Evolutionary conservation across 1,140 invertebrate genomes (phyloP), one percentile per base, ranked within the genome.

Genomic region (Eueides isabella): DNA sequence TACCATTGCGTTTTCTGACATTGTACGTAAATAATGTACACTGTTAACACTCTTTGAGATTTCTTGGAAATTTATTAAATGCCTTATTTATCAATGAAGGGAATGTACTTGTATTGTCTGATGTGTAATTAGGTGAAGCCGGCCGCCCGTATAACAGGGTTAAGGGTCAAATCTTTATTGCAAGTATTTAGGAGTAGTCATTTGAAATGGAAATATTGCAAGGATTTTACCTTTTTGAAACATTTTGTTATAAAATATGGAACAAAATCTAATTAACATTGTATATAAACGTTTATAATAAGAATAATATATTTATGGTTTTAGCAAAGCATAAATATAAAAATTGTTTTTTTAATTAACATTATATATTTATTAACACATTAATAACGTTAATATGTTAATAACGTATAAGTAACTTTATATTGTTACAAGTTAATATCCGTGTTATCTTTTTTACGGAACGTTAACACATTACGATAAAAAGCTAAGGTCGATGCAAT

Each of bases 101-200:
- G 48, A 38, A 38, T 38, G 35, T 55, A 55, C 48, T 55, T 55
- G 23, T 55, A 55, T 55, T 9, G 48, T 55, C 28, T 62, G 23
- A 61, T 19, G 62, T 33, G 38, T 28, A 67, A 72, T 72, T 72
- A 67, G 16, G 23, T 12, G 71, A 61, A 72, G 61, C 38, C 64
- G 61, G 30, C 16, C 64, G 19, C 26, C 38, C 14, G 38, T 65
- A 55, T 44, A 5, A 44, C 33, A 67, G 64, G 71, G 71, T 67
- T 72, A 72, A 38, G 71, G 71, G 71, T 72, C 71, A 65, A 55
- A 48, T 29, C 44, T 72, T 72, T 72, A 72, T 72, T 72, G 33
- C 65, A 28, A 29, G 63, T 72, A 72, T 72, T 65, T 38, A 62
- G 31, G 12, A 62, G 65, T 30, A 62, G 65, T 30, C 33, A 29